These are phyloP conservation scores for Aphodius sticticus DNA, from an alignment of 2,888 invertebrate species.

Conservation along the genomic window DNA sequence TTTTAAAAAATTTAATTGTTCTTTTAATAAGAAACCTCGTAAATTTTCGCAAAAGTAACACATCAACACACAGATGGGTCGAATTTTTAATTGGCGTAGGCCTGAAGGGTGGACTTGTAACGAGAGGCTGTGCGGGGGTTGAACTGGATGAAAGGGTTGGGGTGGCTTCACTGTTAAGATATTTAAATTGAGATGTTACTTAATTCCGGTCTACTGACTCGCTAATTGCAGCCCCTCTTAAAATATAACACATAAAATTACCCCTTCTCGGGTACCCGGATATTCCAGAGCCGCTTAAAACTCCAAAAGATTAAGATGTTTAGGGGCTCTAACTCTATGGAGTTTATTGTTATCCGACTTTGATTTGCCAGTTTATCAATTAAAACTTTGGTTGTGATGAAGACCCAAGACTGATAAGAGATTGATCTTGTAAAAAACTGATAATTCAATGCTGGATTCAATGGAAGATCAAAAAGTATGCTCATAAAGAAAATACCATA, in stretches of 20 bases:
- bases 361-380: not conserved
- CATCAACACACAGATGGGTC: constrained; percentile 55
- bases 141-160: constrained; percentile 39
- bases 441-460: too few relatives aligned
- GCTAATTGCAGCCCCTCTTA: constrained; percentile 58
- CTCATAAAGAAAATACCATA: too few relatives aligned
- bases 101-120: constrained; percentile 43
- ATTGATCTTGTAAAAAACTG: too few relatives aligned
- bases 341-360: not conserved
- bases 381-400: not conserved
- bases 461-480: too few relatives aligned
- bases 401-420: too few relatives aligned
- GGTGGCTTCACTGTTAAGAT: constrained; percentile 50
- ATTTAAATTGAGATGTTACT: constrained; percentile 61
- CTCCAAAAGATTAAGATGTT: not conserved
- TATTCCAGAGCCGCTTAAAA: not conserved
- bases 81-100: constrained; percentile 56
- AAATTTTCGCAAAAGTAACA: constrained; percentile 44
- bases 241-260: constrained; percentile 58
- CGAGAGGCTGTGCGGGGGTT: constrained; percentile 29
- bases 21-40: constrained; percentile 37
- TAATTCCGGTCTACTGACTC: constrained; percentile 60
- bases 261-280: constrained; percentile 44
- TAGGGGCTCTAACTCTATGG: not conserved
- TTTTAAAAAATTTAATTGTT: constrained; percentile 32